Base-by-base conservation (phyloP, 2,113 vertebrate genomes). In the Bos javanicus region DNA sequence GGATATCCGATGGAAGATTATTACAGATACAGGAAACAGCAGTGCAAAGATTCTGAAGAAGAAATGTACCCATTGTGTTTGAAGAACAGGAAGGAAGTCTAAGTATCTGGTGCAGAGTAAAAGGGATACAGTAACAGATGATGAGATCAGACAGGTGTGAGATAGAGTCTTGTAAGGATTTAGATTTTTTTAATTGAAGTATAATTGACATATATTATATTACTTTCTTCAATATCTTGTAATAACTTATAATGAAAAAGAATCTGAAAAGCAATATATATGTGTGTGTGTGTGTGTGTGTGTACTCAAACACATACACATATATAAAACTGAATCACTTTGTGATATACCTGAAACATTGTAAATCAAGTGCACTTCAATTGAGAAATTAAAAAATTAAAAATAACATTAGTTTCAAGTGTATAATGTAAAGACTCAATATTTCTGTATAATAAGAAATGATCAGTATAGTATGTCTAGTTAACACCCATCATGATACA, bases 271-370 rank as follows among this genome's bases (percentile, higher is more conserved):
- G 46, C 23, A 78, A 78, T 30, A 48, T 28, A 28, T 15, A 2
- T 46, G 1, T 46, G 0, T 15, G 2, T 46, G 1, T 46, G 0
- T n/a, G 7, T 36, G 19, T 62, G 59, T 60, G 28, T 62, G 59
- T 60, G 30, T 6, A 33, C 6, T 28, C 11, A 26, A 4, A 25
- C 60, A 33, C 1, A n/a, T 7, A 67, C 2, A 64, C 30, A 50
- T 6, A 50, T 80, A 33, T 11, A 80, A 19, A 80, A 50, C 28
- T 50, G 28, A 81, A 81, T 52, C 78, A 52, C 28, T 50, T 33
- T 33, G 78, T 5, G 0, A 2, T 33, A 50, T 28, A 81, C 78
- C 46, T 81, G 48, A 81, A 52, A 81, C 78, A 52, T 50, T 50
- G 28, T 33, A 50, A 52, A 50, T 81, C 78, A 81, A 81, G 28